Evolutionary conservation across 23 tunicate species (phyloP).

Genomic region (Halocynthia roretzi): DNA sequence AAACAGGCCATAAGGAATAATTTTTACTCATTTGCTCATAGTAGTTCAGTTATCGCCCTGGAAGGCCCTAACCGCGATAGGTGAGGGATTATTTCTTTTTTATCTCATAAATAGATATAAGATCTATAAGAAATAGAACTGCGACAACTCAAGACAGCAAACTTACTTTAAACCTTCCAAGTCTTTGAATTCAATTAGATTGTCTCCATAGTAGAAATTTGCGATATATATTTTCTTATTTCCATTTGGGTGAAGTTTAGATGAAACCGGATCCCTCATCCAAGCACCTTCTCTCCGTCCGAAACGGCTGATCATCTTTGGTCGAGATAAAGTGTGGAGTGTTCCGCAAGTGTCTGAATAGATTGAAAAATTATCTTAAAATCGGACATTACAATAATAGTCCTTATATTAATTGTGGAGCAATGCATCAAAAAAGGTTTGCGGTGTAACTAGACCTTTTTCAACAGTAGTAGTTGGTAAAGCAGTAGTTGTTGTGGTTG

Average conservation of each 20-base stretch:
- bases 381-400: background rate
- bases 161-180: slow-evolving; percentile 48
- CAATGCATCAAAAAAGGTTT: background rate
- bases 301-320: slow-evolving; percentile 47
- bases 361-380: background rate
- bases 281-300: slow-evolving; percentile 89
- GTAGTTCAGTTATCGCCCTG: too few species aligned
- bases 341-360: slow-evolving; percentile 72
- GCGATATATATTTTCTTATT: slow-evolving; percentile 62
- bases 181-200: slow-evolving; percentile 64
- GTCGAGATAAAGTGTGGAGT: slow-evolving; percentile 39
- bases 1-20: background rate
- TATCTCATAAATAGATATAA: background rate
- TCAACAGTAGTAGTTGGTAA: slow-evolving; percentile 14
- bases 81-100: background rate
- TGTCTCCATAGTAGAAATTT: slow-evolving; percentile 88
- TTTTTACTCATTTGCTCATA: background rate
- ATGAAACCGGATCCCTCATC: slow-evolving; percentile 60
- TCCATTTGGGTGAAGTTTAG: background rate
- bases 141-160: slow-evolving; percentile 1
- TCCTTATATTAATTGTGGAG: background rate
- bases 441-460: background rate
- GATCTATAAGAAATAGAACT: background rate
- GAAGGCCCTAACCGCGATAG: too few species aligned
- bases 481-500: slow-evolving; percentile 34